Conservation (phyloP, 2,113 vertebrate species). For the Poeciliopsis prolifica region DNA sequence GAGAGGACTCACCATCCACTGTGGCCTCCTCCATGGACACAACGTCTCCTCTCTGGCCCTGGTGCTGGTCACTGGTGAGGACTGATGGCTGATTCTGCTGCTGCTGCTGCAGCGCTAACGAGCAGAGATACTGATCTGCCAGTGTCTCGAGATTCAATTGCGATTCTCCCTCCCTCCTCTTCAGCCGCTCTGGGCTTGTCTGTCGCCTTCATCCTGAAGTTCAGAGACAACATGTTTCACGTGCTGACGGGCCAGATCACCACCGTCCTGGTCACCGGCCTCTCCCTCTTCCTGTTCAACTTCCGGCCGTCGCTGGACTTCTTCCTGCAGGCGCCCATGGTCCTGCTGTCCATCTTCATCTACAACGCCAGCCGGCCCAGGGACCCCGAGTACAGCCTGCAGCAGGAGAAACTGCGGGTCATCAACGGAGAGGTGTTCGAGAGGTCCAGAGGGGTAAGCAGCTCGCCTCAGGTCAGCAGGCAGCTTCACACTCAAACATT, state of each 20-base stretch:
- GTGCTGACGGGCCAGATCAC: slow-evolving; percentile 94
- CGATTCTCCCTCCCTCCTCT: not conserved
- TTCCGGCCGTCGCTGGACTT: slow-evolving; percentile 93
- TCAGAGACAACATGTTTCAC: slow-evolving; percentile 99
- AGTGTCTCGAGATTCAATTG: no score
- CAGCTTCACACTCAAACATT: no score
- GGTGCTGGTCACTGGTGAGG: slow-evolving; percentile 87
- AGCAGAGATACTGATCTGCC: no score
- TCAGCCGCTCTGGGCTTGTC: slow-evolving; percentile 89
- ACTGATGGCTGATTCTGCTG: no score
- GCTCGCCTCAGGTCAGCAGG: not conserved
- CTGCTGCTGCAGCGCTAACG: not conserved
- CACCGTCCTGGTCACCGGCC: slow-evolving; percentile 89
- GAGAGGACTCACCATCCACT: slow-evolving; percentile 83
- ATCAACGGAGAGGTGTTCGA: slow-evolving; percentile 87
- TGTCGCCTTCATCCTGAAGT: slow-evolving; percentile 97
- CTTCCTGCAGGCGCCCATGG: slow-evolving; percentile 92
- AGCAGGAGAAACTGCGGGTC: slow-evolving; percentile 85
- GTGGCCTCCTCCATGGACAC: slow-evolving; percentile 94
- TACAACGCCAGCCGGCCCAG: slow-evolving; percentile 87
- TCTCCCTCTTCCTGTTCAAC: slow-evolving; percentile 91
- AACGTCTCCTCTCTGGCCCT: slow-evolving; percentile 88
- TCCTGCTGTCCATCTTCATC: slow-evolving; percentile 95
- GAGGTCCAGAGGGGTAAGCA: slow-evolving; percentile 91
- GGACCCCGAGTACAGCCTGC: slow-evolving; percentile 76